phyloP scores from a whole-genome alignment of 1,140 invertebrate genomes.

The Nymphalis io region DNA sequence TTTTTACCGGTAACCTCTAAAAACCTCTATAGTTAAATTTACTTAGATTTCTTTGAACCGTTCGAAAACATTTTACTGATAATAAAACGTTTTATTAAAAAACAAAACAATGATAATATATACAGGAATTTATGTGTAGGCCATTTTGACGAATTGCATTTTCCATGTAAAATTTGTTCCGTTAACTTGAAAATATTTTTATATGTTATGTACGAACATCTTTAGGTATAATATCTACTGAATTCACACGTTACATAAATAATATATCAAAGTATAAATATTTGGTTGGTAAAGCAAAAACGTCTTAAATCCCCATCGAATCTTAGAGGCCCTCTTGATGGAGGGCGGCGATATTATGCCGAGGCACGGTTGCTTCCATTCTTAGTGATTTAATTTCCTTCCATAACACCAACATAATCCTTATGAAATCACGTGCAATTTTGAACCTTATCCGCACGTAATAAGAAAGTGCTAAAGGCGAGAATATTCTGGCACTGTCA shows the following conservation, averaged over 20 bases:
- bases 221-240: not conserved
- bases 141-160: no score
- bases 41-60: no score
- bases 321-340: slow-evolving; percentile 40
- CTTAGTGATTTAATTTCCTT: slow-evolving; percentile 61
- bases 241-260: slow-evolving; percentile 4
- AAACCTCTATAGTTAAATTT: no score
- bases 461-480: slow-evolving; percentile 2
- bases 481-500: slow-evolving; percentile 16
- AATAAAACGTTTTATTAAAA: no score
- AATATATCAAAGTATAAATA: slow-evolving; percentile 26
- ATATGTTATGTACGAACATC: no score
- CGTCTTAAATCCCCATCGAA: slow-evolving; percentile 37
- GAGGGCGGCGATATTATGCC: slow-evolving; percentile 50
- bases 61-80: no score
- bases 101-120: no score
- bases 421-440: not conserved
- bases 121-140: no score
- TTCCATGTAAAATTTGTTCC: no score
- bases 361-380: slow-evolving; percentile 50
- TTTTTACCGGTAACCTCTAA: no score
- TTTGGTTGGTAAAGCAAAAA: slow-evolving; percentile 32
- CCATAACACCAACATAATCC: slow-evolving; percentile 39
- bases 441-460: slow-evolving; percentile 10
- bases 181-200: no score